A percentile compares a stretch with the other conserved stretches of the same genome.
phyloP scores from a whole-genome alignment of 2,888 invertebrate species.

The Frankliniella intonsa region DNA sequence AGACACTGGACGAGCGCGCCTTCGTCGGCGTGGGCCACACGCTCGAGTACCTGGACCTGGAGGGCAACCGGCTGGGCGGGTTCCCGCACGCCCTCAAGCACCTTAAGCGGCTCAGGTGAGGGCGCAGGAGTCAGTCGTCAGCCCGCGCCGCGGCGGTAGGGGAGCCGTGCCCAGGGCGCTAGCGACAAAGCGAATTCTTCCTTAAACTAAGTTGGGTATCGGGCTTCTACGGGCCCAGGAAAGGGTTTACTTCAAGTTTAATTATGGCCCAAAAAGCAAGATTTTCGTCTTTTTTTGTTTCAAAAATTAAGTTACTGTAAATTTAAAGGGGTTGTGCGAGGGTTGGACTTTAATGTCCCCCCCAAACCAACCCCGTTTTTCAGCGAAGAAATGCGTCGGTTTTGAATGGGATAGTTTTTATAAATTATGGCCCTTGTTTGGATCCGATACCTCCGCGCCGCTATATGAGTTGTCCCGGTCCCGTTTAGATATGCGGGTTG shows the following conservation, averaged over 20 bases:
- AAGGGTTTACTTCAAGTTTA: no score
- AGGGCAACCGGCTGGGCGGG: constrained; percentile 67
- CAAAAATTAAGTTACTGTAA: background rate
- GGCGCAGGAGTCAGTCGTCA: background rate
- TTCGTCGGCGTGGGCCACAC: constrained; percentile 68
- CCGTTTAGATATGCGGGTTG: background rate
- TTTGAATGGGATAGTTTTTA: background rate
- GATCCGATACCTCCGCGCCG: constrained; percentile 6
- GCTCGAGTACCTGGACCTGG: constrained; percentile 76
- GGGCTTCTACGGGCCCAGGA: no score
- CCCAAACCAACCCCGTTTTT: no score
- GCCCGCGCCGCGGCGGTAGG: no score
- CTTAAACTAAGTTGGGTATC: no score
- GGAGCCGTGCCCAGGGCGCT: no score
- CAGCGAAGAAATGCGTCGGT: no score
- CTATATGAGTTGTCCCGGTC: background rate
- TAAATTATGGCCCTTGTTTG: constrained; percentile 4
- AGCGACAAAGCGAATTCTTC: no score
- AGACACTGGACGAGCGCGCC: constrained; percentile 62
- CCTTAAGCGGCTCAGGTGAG: constrained; percentile 58
- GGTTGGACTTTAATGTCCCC: background rate
- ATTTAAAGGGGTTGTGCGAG: background rate
- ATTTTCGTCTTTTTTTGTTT: background rate
- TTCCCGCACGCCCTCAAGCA: constrained; percentile 67
- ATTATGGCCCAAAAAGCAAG: no score